phyloP scores from a whole-genome alignment of 1,140 invertebrate genomes.

The Campoletis sonorensis region DNA sequence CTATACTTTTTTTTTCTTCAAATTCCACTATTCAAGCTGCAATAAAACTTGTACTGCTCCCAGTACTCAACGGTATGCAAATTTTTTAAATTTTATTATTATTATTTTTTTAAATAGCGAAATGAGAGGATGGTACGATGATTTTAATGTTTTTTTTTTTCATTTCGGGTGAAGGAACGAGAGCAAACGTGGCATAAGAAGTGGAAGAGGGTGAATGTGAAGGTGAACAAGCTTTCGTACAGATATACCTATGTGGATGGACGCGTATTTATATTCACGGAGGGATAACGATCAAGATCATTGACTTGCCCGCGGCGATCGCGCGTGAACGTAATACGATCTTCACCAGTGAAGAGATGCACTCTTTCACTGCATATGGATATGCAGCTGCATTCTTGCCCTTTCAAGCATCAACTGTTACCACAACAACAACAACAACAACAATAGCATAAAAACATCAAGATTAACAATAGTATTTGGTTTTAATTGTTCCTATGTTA shows the following conservation, averaged over 20 bases:
- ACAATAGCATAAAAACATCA: neutral
- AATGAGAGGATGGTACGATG: too few species aligned
- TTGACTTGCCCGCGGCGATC: conserved; percentile 59
- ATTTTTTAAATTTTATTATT: too few species aligned
- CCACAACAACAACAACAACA: conserved; percentile 10
- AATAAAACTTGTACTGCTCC: too few species aligned
- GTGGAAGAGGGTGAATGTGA: conserved; percentile 36
- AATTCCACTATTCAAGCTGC: too few species aligned
- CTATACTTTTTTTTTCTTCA: too few species aligned
- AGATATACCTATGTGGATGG: conserved; percentile 34
- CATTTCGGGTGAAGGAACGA: neutral
- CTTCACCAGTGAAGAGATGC: conserved; percentile 7
- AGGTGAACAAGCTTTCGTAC: conserved; percentile 46
- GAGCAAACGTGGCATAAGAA: neutral
- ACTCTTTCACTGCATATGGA: neutral
- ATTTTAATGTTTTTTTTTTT: too few species aligned
- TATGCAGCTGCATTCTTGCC: conserved; percentile 26
- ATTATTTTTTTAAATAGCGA: too few species aligned
- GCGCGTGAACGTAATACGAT: conserved; percentile 65
- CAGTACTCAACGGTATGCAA: too few species aligned
- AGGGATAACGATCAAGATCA: conserved; percentile 69
- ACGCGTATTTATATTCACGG: conserved; percentile 16
- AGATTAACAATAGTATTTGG: too few species aligned
- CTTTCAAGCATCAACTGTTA: conserved; percentile 14
- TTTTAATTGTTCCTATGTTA: too few species aligned